Evolutionary conservation across 2,888 invertebrate genomes (phyloP).

Genomic region (Spicauda simplicius): DNA sequence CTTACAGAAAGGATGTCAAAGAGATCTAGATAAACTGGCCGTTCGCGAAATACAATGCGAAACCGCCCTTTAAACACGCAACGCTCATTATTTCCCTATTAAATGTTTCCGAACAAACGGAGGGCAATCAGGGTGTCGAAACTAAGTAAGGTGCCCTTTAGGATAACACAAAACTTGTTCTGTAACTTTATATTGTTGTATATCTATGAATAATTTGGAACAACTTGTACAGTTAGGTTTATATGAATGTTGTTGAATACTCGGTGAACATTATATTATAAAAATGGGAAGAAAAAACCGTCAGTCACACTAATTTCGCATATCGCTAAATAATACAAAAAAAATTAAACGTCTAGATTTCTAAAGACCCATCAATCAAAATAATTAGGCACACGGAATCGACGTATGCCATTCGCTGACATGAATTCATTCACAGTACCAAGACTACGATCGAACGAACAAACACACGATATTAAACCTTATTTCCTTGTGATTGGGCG

Average conservation of each 20-base stretch:
- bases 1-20: constrained; percentile 16
- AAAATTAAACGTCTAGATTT: constrained; percentile 35
- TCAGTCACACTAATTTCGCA: constrained; percentile 21
- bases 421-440: constrained; percentile 43
- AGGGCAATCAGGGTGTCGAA: constrained; percentile 32
- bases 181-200: not conserved
- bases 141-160: constrained; percentile 29
- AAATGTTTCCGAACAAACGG: constrained; percentile 32
- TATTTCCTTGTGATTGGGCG: constrained; percentile 41
- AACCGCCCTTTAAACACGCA: constrained; percentile 32
- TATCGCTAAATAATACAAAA: constrained; percentile 25
- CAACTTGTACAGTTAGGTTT: too few species aligned
- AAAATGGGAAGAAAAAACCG: not conserved
- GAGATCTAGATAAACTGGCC: constrained; percentile 28
- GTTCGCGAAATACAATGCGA: constrained; percentile 24
- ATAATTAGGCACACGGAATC: constrained; percentile 35
- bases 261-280: not conserved
- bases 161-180: constrained; percentile 12
- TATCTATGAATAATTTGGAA: too few species aligned
- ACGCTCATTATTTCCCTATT: constrained; percentile 35
- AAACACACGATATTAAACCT: constrained; percentile 32
- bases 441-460: constrained; percentile 23
- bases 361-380: constrained; percentile 41
- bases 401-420: constrained; percentile 45
- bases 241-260: not conserved